Evolutionary conservation across 2,113 vertebrate species (phyloP).

Genomic region (Sorex araneus): DNA sequence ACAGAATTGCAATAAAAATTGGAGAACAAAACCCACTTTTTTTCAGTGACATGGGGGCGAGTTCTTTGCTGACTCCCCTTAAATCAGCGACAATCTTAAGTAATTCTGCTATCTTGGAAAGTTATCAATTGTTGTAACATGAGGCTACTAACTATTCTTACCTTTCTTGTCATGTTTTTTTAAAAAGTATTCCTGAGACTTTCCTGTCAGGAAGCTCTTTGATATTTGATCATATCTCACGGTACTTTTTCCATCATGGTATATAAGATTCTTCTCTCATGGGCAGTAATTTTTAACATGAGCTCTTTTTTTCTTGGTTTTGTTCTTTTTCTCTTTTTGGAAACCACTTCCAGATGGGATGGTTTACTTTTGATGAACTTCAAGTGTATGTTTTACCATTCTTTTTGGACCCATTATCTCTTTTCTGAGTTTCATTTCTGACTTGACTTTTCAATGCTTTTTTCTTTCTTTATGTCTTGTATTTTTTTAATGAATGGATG

Average conservation of each 20-base stretch:
- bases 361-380: slow-evolving; percentile 26
- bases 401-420: slow-evolving; percentile 42
- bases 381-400: slow-evolving; percentile 20
- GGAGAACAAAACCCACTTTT: background rate
- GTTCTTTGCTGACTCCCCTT: background rate
- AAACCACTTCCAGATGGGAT: slow-evolving; percentile 73
- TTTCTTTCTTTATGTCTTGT: slow-evolving; percentile 27
- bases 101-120: background rate
- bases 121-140: background rate
- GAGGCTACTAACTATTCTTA: background rate
- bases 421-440: slow-evolving; percentile 66
- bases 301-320: background rate
- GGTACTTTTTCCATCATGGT: background rate
- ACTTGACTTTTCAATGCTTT: background rate
- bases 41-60: background rate
- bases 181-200: background rate
- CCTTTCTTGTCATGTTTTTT: slow-evolving; percentile 2
- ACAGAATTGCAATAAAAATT: too few relatives aligned
- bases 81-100: background rate
- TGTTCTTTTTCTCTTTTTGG: background rate
- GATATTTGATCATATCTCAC: background rate
- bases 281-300: background rate
- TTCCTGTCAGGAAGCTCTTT: background rate
- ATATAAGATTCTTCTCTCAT: background rate
- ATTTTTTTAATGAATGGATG: slow-evolving; percentile 81